Base-by-base conservation (phyloP, 2,888 invertebrate genomes). In the Crossocerus cetratus region DNA sequence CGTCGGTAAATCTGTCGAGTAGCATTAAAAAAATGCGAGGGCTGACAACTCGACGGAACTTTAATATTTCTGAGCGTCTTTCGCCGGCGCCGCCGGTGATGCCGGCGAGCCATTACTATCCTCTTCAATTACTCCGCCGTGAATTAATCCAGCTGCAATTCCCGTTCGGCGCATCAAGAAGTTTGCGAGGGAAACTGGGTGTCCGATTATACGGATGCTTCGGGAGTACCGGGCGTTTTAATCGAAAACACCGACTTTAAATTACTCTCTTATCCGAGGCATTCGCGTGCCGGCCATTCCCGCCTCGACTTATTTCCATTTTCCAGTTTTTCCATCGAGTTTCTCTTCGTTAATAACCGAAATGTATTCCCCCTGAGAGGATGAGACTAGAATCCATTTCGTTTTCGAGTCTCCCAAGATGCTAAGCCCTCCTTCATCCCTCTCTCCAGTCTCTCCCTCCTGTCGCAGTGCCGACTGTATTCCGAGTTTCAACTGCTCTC, bases 381-480 rank as follows among this genome's bases (percentile, higher is more conserved):
- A 76, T 67, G 79, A 72, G 72, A 81, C 81, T 79, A 75, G 81
- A 83, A 80, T 69, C 80, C 77, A 83, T 84, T 84, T 81, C 75
- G 76, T 80, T 78, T 82, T 72, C 70, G 73, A 68, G 72, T 62
- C 62, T 67, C 67, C 69, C 79, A 74, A 80, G 81, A 78, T 82
- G 80, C 73, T 63, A 74, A 55, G 59, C 64, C 45, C 61, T 21
- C 45, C 53, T 11, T 43, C 32, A 32, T 32, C 32, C 53, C 13
- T 23, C 32, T 58, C 14, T 67, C 54, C 57, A 55, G 49, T 45
- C 58, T 21, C 21, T 13, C 32, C 21, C 62, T 32, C 43, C 8
- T 45, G n/a, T 59, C 59, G 1, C 23, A 13, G 22, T 14, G 13
- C 18, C 22, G 0, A 0, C 32, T 32, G 5, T 32, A 32, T 32